Conservation (phyloP, 2,888 invertebrate species). For the Eristalis pertinax region DNA sequence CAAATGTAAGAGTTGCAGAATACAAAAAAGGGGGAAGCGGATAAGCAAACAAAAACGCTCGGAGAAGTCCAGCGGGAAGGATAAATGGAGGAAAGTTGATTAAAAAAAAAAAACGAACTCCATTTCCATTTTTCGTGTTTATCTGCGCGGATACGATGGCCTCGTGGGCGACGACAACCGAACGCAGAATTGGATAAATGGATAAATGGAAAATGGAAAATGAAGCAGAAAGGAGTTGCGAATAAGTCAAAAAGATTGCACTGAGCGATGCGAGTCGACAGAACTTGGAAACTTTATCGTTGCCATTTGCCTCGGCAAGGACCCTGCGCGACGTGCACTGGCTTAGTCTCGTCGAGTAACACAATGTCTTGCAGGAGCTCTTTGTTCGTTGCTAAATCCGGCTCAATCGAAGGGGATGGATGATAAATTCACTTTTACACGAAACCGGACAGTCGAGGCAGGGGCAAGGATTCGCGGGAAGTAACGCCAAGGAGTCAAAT, state of each 20-base stretch:
- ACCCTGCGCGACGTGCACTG: neutral
- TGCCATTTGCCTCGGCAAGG: conserved; percentile 14
- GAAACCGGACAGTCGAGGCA: conserved; percentile 4
- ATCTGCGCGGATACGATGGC: conserved; percentile 27
- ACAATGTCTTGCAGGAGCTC: neutral
- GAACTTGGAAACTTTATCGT: conserved; percentile 33
- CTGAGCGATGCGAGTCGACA: neutral
- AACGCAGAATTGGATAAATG: neutral
- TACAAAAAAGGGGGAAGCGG: neutral
- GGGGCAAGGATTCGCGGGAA: conserved; percentile 4
- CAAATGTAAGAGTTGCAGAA: conserved; percentile 14
- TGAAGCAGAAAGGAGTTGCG: conserved; percentile 13
- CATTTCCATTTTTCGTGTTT: conserved; percentile 33
- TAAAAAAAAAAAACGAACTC: neutral
- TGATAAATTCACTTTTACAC: conserved; percentile 37
- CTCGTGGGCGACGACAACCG: neutral
- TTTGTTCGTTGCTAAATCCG: conserved; percentile 6
- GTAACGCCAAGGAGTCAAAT: conserved; percentile 22
- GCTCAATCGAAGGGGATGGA: conserved; percentile 26
- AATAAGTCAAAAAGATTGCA: conserved; percentile 43
- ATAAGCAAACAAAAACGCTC: neutral
- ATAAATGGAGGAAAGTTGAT: neutral
- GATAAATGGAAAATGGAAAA: neutral
- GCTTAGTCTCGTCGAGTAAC: neutral
- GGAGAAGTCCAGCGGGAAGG: neutral